Evolutionary conservation across 2,113 vertebrate species (phyloP), one percentile per base, ranked within the genome.

Genomic region (Ceuthmochares aereus): DNA sequence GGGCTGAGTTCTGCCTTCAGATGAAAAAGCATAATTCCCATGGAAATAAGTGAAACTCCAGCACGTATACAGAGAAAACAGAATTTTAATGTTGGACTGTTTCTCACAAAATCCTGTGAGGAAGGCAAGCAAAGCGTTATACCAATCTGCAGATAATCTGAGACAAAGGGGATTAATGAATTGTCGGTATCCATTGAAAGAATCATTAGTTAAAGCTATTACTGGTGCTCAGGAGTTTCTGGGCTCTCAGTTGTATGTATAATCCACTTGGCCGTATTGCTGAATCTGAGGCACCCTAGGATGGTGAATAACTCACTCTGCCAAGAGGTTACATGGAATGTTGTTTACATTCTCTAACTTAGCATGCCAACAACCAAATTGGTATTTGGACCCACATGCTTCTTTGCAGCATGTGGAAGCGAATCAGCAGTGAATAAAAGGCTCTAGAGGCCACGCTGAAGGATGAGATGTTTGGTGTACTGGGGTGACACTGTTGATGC

Each of bases 91-190:
- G 26, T 87, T 5, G 7, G 54, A 22, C 11, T 66, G 21, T 59
- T 80, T 80, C 56, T 88, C 47, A 42, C 43, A 86, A 69, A 91
- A 92, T 84, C n/a, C 43, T 81, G 9, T 1, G 3, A 81, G 43
- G 68, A 74, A 88, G 56, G 34, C 4, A 4, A 93, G 60, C 37
- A 81, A 78, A 88, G 23, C 2, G 63, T 88, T 86, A 81, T 45
- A 92, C 30, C 45, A 63, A 37, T 75, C 43, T 60, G 60, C 7
- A 23, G 90, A 91, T 84, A 88, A 90, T 77, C 72, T 63, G 82
- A 88, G 87, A 91, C 85, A 90, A 91, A 92, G 68, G 92, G 80
- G 30, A 81, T 94, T 90, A 94, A 93, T 96, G 79, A 95, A 90
- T 96, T 84, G 87, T 80, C 4, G 0, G 25, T 43, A 86, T 81